These are phyloP conservation scores for Hirtodrosophila duncani DNA, from an alignment of 2,888 invertebrate species.

Conservation along the genomic window DNA sequence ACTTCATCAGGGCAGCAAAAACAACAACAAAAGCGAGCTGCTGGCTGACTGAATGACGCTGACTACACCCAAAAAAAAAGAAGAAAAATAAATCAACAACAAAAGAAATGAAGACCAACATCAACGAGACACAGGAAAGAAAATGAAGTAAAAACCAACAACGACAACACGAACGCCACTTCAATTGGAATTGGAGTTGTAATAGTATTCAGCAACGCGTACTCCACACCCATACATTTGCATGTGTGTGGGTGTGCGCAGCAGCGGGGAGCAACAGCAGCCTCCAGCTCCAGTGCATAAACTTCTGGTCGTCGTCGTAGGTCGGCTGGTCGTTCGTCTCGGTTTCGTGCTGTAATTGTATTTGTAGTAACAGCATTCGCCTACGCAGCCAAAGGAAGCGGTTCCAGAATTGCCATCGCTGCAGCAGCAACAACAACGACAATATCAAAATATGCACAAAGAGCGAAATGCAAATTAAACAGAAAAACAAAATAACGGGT, in stretches of 20 bases:
- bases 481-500: conserved; percentile 4
- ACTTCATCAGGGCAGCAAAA: no score
- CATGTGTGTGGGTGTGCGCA: conserved; percentile 55
- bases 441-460: conserved; percentile 4
- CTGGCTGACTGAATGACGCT: no score
- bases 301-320: conserved; percentile 36
- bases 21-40: no score
- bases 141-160: conserved; percentile 51
- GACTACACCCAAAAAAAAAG: conserved; percentile 44
- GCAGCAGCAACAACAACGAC: background rate
- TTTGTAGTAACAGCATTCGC: conserved; percentile 58
- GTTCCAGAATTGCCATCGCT: conserved; percentile 50
- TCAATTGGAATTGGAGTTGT: conserved; percentile 43
- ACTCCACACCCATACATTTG: conserved; percentile 38
- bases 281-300: conserved; percentile 49
- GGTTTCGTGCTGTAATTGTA: conserved; percentile 23
- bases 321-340: conserved; percentile 20
- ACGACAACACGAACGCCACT: conserved; percentile 45
- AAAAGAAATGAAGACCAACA: conserved; percentile 10
- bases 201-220: conserved; percentile 35
- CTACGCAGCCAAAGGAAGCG: conserved; percentile 62
- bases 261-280: conserved; percentile 33
- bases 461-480: conserved; percentile 25
- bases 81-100: background rate
- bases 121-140: conserved; percentile 43